Conservation (phyloP, 2,113 vertebrate genomes). For the Pollimyrus isidori region DNA sequence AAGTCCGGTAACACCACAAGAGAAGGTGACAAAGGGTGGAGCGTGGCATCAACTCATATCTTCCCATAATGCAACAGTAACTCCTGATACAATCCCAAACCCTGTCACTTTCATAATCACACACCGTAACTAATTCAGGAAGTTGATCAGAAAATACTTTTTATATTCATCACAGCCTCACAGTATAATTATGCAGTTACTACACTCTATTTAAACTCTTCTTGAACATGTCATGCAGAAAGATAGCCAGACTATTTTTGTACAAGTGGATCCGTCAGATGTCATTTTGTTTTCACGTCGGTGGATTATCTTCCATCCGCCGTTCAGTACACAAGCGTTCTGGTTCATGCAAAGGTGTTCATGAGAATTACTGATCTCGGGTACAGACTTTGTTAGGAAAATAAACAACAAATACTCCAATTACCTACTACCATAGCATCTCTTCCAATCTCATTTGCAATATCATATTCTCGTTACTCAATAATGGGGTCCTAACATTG, state of each 20-base stretch:
- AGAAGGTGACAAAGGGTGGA: background rate
- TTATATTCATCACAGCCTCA: background rate
- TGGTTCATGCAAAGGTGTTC: background rate
- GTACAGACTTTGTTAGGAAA: background rate
- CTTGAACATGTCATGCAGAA: background rate
- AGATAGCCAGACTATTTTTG: background rate
- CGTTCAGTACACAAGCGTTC: background rate
- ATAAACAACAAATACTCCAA: background rate
- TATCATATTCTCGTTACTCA: background rate
- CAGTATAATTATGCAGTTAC: background rate
- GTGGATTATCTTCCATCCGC: background rate
- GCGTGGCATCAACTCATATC: background rate
- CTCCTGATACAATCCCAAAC: background rate
- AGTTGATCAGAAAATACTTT: background rate
- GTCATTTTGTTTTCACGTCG: background rate
- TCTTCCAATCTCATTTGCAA: background rate
- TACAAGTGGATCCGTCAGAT: background rate
- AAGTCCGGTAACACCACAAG: background rate
- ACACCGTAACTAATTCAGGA: background rate
- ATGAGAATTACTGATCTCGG: background rate
- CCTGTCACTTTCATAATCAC: background rate
- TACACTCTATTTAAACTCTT: background rate
- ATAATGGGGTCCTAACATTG: background rate
- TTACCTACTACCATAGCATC: background rate
- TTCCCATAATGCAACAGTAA: background rate